phyloP scores from a whole-genome alignment of 2,888 invertebrate species.

The Caenorhabditis sp. region DNA sequence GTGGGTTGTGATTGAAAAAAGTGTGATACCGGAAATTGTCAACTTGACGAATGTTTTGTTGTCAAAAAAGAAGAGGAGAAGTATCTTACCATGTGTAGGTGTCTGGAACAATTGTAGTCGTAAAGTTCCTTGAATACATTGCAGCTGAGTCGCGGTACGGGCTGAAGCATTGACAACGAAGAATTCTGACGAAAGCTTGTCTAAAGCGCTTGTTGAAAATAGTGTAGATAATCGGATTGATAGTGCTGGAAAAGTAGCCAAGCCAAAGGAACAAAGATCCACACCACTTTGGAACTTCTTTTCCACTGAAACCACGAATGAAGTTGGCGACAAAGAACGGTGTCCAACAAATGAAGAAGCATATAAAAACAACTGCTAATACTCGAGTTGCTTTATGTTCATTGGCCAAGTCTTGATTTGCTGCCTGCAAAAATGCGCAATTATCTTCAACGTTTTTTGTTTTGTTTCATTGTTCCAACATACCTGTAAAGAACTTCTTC shows the following conservation, averaged over 20 bases:
- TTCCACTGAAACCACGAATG: conserved; percentile 80
- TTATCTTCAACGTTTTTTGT: not conserved
- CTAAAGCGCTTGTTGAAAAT: conserved; percentile 93
- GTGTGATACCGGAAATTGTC: conserved; percentile 3
- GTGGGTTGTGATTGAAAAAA: too few relatives aligned
- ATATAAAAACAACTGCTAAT: conserved; percentile 90
- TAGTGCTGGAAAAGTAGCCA: conserved; percentile 91
- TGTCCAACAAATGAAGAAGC: conserved; percentile 92
- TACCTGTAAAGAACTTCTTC: conserved; percentile 52
- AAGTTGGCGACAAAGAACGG: conserved; percentile 91
- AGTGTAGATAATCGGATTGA: conserved; percentile 93
- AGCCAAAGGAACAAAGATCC: conserved; percentile 85
- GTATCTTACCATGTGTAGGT: conserved; percentile 60
- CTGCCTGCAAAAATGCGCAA: conserved; percentile 41
- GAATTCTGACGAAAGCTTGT: conserved; percentile 65
- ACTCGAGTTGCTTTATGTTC: conserved; percentile 95
- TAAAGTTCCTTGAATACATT: conserved; percentile 56
- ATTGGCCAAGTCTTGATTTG: conserved; percentile 65
- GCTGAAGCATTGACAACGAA: conserved; percentile 62
- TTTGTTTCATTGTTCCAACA: not conserved
- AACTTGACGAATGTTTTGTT: not conserved
- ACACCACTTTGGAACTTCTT: conserved; percentile 71
- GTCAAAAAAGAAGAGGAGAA: conserved; percentile 3
- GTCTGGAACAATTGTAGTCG: conserved; percentile 61
- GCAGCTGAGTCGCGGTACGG: conserved; percentile 40